These are phyloP conservation scores for Calephelis nemesis DNA, from an alignment of 1,140 invertebrate genomes.

Conservation along the genomic window DNA sequence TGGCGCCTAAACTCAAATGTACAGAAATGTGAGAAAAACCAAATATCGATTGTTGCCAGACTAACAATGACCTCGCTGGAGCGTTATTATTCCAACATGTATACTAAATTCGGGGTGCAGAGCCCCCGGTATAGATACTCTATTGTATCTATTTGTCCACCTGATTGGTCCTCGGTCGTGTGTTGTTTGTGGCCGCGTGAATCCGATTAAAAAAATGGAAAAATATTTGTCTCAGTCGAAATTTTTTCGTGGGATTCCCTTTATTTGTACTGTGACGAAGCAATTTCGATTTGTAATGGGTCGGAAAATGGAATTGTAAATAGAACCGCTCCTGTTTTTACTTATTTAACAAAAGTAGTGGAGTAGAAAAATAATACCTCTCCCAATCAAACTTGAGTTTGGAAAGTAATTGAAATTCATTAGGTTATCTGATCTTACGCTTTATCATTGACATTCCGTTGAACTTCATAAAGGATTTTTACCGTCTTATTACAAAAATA, in stretches of 20 bases:
- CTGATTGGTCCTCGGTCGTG: slow-evolving; percentile 13
- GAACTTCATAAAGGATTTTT: too few relatives aligned
- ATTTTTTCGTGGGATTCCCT: slow-evolving; percentile 35
- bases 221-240: slow-evolving; percentile 18
- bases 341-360: too few relatives aligned
- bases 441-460: too few relatives aligned
- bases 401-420: too few relatives aligned
- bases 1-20: too few relatives aligned
- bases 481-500: too few relatives aligned
- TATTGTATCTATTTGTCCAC: slow-evolving; percentile 14
- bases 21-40: too few relatives aligned
- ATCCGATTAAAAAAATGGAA: slow-evolving; percentile 14
- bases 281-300: slow-evolving; percentile 47
- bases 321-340: slow-evolving; percentile 7
- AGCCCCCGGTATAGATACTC: slow-evolving; percentile 4
- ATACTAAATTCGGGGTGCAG: neutral
- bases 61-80: slow-evolving; percentile 2
- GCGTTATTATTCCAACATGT: slow-evolving; percentile 5
- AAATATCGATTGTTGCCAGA: neutral
- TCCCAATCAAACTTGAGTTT: too few relatives aligned
- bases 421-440: too few relatives aligned
- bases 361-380: too few relatives aligned
- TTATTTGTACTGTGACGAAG: slow-evolving; percentile 43
- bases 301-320: slow-evolving; percentile 27
- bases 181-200: slow-evolving; percentile 14